A percentile compares a stretch with the other conserved stretches of the same genome.
Conservation (phyloP, 2,797 vertebrate genomes). For the Phoeniculus purpureus region DNA sequence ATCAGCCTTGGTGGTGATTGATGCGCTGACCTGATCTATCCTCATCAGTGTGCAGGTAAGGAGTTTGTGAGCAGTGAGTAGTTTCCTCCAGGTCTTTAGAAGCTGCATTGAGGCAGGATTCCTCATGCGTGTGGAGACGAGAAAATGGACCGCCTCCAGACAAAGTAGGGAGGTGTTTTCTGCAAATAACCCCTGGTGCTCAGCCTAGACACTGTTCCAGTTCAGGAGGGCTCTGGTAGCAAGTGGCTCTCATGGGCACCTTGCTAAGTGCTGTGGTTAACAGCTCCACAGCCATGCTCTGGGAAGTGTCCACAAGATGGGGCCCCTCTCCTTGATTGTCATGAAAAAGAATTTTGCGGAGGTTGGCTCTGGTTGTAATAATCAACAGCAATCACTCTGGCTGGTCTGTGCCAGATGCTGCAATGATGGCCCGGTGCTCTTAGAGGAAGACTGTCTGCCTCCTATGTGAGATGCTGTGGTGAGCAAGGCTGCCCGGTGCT, state of each 20-base stretch:
- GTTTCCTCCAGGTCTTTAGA: not conserved
- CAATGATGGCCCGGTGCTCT: not conserved
- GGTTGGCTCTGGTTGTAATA: not conserved
- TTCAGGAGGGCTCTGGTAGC: not conserved
- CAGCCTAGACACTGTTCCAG: not conserved
- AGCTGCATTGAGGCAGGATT: not conserved
- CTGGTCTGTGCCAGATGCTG: not conserved
- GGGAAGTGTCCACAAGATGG: slow-evolving; percentile 41
- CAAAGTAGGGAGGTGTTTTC: rapidly evolving
- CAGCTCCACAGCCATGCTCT: not conserved
- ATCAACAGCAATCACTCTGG: not conserved
- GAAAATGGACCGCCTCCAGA: not conserved
- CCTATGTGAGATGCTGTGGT: not conserved
- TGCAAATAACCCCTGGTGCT: not conserved
- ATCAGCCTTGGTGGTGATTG: not conserved
- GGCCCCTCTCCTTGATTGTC: not conserved
- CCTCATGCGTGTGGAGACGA: not conserved
- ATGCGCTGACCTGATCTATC: rapidly evolving
- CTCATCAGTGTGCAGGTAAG: not conserved
- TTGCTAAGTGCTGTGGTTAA: not conserved
- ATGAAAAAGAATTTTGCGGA: not conserved
- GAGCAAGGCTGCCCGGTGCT: not conserved
- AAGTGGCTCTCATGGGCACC: rapidly evolving
- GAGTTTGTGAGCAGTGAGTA: rapidly evolving
- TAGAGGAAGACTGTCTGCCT: not conserved